These are phyloP conservation scores for Oreamnos americanus DNA, from an alignment of 2,113 vertebrate species.

Conservation along the genomic window DNA sequence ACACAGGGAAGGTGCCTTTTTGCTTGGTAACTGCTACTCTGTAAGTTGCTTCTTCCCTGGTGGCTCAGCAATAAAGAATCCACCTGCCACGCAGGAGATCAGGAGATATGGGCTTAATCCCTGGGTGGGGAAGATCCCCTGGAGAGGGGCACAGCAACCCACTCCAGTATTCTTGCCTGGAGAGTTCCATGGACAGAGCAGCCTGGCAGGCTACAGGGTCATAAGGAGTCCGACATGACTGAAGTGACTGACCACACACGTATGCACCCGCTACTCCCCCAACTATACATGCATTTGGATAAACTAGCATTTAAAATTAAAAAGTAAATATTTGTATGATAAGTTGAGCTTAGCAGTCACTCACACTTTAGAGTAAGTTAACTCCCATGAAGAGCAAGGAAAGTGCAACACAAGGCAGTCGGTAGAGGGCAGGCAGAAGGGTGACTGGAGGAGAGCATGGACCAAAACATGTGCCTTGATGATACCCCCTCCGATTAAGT, in stretches of 20 bases:
- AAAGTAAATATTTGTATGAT: neutral
- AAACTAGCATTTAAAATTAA: neutral
- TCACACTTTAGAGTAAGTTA: neutral
- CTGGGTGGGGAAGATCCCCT: neutral
- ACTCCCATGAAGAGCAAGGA: neutral
- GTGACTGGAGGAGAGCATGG: rapidly evolving
- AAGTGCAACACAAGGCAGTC: neutral
- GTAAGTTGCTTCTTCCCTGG: neutral
- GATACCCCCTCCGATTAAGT: rapidly evolving
- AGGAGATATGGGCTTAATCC: neutral
- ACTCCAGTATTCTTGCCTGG: neutral
- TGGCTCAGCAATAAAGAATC: neutral
- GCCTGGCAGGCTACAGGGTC: neutral
- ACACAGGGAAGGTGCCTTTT: neutral
- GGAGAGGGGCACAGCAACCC: neutral
- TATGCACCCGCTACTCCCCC: too few relatives aligned
- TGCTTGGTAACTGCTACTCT: rapidly evolving
- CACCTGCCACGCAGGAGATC: neutral
- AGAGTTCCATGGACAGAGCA: neutral
- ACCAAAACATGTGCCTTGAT: rapidly evolving
- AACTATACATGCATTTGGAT: neutral
- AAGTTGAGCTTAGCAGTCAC: neutral
- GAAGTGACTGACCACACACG: neutral
- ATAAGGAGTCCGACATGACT: neutral
- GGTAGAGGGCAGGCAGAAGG: neutral